Evolutionary conservation across 30 jellyfish, hydroid and myxozoan species (phyloP), one percentile per base, ranked within the genome.

Genomic region (Nemopilema nomurai): DNA sequence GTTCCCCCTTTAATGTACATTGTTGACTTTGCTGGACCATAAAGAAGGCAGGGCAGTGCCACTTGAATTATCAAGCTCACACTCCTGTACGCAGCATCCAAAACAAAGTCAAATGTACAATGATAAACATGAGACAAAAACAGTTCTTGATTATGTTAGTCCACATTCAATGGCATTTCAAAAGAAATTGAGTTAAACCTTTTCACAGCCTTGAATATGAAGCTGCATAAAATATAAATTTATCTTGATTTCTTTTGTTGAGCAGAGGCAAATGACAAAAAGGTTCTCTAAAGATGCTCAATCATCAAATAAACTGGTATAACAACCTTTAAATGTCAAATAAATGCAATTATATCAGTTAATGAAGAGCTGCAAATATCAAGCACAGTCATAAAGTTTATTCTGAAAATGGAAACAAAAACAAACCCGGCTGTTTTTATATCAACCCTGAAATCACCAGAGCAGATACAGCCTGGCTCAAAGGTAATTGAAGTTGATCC

Each of bases 381-480:
- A n/a, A n/a, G n/a, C n/a, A n/a, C n/a, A n/a, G n/a, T n/a, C n/a
- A n/a, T 24, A 53, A 18, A 17, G 23, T 19, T 21, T 8, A 65
- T 19, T 7, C 20, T n/a, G 28, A 30, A 25, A 32, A 21, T 9
- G 29, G 63, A 7, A 24, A 78, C 0, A 26, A 22, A 0, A 4
- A 49, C 85, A 8, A 32, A 90, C 97, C 97, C 97, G 1, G 97
- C 97, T 0, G 97, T 90, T 78, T 90, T 81, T 25, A 87, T 78
- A 57, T 90, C 97, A 21, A 87, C 97, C 27, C 28, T 76, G 70
- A 29, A 83, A 9, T 53, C 31, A n/a, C 97, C 95, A 13, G 76
- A 66, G n/a, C 49, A 65, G 23, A 83, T 32, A 28, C 74, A 52
- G 16, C 69, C 72, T 0, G 95, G 95, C 29, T 53, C 51, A 62